Percentiles rank a stretch among this genome's conserved stretches.
Evolutionary conservation across 2,797 vertebrate genomes (phyloP).

Genomic region (Miichthys miiuy): DNA sequence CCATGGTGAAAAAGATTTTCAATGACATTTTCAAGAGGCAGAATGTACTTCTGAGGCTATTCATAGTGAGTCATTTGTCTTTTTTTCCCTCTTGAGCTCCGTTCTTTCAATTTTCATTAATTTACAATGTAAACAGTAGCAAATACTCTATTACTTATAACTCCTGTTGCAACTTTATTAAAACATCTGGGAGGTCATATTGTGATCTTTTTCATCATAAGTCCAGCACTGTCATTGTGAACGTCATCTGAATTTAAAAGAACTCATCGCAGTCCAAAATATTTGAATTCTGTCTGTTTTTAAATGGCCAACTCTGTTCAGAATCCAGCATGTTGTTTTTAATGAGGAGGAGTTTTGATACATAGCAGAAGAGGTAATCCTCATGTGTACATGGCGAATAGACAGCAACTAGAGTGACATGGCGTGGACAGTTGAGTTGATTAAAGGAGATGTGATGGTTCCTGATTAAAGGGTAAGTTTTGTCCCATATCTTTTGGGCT

Average conservation of each 20-base stretch:
- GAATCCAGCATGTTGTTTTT: conserved; percentile 59
- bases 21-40: conserved; percentile 50
- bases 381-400: conserved; percentile 61
- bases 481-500: conserved; percentile 79
- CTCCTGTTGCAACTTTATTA: background rate
- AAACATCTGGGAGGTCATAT: background rate
- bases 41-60: conserved; percentile 42
- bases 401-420: conserved; percentile 68
- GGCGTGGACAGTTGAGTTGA: conserved; percentile 75
- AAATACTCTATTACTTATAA: background rate
- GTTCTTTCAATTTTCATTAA: conserved; percentile 14
- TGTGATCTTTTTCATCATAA: conserved; percentile 9
- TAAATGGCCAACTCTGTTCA: conserved; percentile 37
- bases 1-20: conserved; percentile 52
- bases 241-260: conserved; percentile 14
- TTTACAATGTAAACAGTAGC: conserved; percentile 12
- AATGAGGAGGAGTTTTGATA: conserved; percentile 65
- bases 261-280: conserved; percentile 45
- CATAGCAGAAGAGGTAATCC: conserved; percentile 60
- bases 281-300: conserved; percentile 30
- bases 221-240: background rate
- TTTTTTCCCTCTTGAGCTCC: background rate
- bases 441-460: conserved; percentile 77
- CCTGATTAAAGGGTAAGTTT: conserved; percentile 81
- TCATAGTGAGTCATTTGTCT: conserved; percentile 23